These are phyloP conservation scores for Mesitornis unicolor DNA, from an alignment of 2,113 vertebrate species.

Conservation along the genomic window DNA sequence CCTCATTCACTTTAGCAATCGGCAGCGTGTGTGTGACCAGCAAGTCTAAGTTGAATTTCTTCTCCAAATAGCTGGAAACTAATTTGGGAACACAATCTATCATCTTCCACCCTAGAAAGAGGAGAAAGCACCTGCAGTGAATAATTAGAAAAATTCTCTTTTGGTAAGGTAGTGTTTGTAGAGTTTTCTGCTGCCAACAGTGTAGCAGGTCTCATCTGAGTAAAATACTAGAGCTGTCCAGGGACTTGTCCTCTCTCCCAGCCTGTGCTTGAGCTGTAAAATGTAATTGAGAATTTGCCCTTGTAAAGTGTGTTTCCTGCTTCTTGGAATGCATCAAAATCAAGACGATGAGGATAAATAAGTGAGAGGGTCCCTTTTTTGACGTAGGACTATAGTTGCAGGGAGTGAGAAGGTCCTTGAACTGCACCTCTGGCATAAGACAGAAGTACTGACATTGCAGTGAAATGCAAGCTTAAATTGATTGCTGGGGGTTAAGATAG, in stretches of 20 bases:
- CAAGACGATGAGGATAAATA: neutral
- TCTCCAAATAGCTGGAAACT: constrained; percentile 82
- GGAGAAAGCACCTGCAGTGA: neutral
- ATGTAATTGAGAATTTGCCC: too few species aligned
- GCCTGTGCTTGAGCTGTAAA: neutral
- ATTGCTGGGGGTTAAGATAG: neutral
- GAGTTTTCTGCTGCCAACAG: neutral
- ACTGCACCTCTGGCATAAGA: neutral
- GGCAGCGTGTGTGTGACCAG: constrained; percentile 85
- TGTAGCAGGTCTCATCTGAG: neutral
- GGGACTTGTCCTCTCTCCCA: neutral
- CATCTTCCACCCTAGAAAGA: constrained; percentile 12
- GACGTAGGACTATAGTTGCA: neutral
- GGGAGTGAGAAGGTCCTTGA: neutral
- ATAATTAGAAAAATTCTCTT: neutral
- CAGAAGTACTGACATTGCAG: neutral
- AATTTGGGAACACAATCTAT: constrained; percentile 76
- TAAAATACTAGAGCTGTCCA: neutral
- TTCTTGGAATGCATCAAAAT: neutral
- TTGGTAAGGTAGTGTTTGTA: neutral
- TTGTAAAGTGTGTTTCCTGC: neutral
- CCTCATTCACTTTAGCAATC: constrained; percentile 80
- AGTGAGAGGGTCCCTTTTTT: neutral
- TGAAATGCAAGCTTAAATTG: neutral
- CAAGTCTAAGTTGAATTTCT: constrained; percentile 85